These are phyloP conservation scores for Pharmacophagus antenor DNA, from an alignment of 2,888 invertebrate genomes.

Conservation along the genomic window DNA sequence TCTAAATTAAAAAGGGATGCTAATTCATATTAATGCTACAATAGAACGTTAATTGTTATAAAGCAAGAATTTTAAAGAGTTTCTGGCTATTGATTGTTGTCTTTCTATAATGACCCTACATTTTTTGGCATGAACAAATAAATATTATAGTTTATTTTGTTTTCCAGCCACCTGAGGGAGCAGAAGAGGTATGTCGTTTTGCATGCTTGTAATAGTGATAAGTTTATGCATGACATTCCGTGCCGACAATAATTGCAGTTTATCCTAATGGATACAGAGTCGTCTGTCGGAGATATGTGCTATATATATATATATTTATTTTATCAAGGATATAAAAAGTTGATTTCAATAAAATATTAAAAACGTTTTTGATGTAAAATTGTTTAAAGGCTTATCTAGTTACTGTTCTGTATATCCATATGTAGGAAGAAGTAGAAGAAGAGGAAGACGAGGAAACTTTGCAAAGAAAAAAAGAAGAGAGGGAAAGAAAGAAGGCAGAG, in stretches of 20 bases:
- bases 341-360: not conserved
- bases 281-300: no score
- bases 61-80: no score
- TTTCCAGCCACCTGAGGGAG: constrained; percentile 66
- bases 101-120: not conserved
- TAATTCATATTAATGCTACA: no score
- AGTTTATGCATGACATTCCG: no score
- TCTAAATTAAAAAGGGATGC: no score
- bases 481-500: constrained; percentile 54
- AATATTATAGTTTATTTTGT: constrained; percentile 13
- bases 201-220: not conserved
- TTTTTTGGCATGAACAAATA: not conserved
- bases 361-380: not conserved
- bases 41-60: no score
- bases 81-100: not conserved
- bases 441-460: constrained; percentile 66
- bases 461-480: constrained; percentile 56
- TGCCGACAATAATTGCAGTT: no score
- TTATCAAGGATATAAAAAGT: no score
- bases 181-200: constrained; percentile 52
- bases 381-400: not conserved
- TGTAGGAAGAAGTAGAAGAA: constrained; percentile 52
- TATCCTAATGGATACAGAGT: no score
- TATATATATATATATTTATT: no score
- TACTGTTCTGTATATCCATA: not conserved